Base-by-base conservation (phyloP, 2,888 invertebrate species). In the Hyalella azteca region DNA sequence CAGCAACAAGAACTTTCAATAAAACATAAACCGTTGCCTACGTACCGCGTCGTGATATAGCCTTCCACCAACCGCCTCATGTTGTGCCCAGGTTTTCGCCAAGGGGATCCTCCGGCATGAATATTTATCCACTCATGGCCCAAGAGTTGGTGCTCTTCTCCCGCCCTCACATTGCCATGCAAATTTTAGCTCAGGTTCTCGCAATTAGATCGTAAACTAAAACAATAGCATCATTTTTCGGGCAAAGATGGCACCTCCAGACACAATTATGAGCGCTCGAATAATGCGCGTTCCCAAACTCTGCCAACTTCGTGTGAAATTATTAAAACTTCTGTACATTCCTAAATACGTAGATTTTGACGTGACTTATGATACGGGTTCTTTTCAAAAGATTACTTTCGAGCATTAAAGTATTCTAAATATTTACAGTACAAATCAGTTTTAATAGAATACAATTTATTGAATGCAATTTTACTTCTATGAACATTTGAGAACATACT, bases 171-270 rank as follows among this genome's bases (percentile, higher is more conserved):
- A 66, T 66, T 66, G 66, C 66, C 66, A 66, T 66, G 66, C 66
- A 66, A 66, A 66, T 66, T 66, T 66, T 66, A 66, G 66, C 66
- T 66, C 66, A 66, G 66, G 32, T 66, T 66, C 66, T 66, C 66
- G 66, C 66, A 66, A 66, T 66, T 66, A 66, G 66, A 66, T 66
- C 66, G 36, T 66, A 66, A 66, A 66, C 36, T 66, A 66, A 29
- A 36, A 36, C 66, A 66, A 66, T 66, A 36, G 66, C 66, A 66
- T 66, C 66, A 66, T 66, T 66, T 66, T 66, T 66, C 66, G 66
- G 66, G 66, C 36, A 36, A 36, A 66, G 66, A 66, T 66, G 66
- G 66, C 66, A 36, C 66, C 66, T 66, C 66, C 66, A 66, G 66
- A 66, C 66, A 66, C 66, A 66, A 66, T 66, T 36, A 39, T 66